phyloP scores from a whole-genome alignment of 1,140 invertebrate species.

The Batillaria attramentaria region DNA sequence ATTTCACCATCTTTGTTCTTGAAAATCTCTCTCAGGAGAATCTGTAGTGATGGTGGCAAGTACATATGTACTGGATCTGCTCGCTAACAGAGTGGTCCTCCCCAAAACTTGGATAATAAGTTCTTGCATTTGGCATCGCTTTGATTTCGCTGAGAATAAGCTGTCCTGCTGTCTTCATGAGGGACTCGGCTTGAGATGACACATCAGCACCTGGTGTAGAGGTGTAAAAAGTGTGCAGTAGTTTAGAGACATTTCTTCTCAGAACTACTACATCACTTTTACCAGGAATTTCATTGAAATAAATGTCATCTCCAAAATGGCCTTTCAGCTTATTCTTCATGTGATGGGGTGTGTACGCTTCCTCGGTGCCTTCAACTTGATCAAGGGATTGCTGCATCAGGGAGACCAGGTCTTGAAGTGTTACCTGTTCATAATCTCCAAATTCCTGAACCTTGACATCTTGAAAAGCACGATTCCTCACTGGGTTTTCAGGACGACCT shows the following conservation, averaged over 20 bases:
- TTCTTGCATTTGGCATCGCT: too few relatives aligned
- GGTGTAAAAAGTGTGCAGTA: conserved; percentile 3
- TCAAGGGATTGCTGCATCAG: conserved; percentile 2
- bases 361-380: neutral
- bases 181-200: neutral
- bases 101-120: too few relatives aligned
- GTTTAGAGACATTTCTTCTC: conserved; percentile 3
- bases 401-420: neutral
- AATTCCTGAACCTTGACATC: neutral
- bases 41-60: too few relatives aligned
- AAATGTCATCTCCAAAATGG: conserved; percentile 3
- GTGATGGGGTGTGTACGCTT: neutral
- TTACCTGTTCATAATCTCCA: conserved; percentile 3
- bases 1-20: too few relatives aligned
- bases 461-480: neutral
- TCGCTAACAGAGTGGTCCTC: too few relatives aligned
- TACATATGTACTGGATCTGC: too few relatives aligned
- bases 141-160: too few relatives aligned
- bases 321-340: conserved; percentile 3
- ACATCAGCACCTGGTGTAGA: neutral
- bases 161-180: conserved; percentile 2
- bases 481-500: conserved; percentile 2
- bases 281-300: neutral
- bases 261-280: conserved; percentile 3
- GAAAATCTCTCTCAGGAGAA: too few relatives aligned